Percentiles rank a stretch among this genome's conserved stretches.
phyloP scores from a whole-genome alignment of 2,888 invertebrate genomes.

The Xestia c-nigrum region DNA sequence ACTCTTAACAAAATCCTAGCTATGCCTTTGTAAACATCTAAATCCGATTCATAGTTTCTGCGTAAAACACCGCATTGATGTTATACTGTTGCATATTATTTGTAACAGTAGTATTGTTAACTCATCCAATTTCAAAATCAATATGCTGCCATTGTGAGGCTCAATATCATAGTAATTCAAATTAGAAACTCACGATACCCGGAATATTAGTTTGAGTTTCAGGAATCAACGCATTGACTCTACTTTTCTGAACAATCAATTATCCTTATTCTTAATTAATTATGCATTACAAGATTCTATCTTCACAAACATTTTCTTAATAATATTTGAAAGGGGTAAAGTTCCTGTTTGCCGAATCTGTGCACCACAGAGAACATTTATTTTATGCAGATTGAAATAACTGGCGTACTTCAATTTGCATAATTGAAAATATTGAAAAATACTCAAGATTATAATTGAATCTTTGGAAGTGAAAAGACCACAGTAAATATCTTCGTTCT shows the following conservation, averaged over 20 bases:
- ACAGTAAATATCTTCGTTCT: conserved; percentile 1
- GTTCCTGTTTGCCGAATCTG: conserved; percentile 34
- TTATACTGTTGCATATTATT: background rate
- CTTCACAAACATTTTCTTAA: conserved; percentile 35
- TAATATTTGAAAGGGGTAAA: conserved; percentile 41
- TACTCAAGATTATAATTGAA: conserved; percentile 29
- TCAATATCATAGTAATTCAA: background rate
- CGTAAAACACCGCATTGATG: background rate
- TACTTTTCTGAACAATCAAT: too few relatives aligned
- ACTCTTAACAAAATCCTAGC: too few relatives aligned
- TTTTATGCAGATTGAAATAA: conserved; percentile 53
- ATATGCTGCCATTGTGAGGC: background rate
- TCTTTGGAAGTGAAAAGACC: conserved; percentile 12
- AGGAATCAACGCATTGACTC: too few relatives aligned
- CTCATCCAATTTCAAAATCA: background rate
- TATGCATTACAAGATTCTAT: background rate
- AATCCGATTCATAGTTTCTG: background rate
- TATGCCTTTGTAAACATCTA: too few relatives aligned
- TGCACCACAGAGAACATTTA: conserved; percentile 31
- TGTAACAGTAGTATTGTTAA: background rate
- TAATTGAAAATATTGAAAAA: conserved; percentile 52
- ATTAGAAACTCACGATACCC: background rate
- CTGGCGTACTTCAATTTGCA: conserved; percentile 45
- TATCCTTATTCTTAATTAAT: background rate
- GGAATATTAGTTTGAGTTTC: too few relatives aligned